Conservation (phyloP, 2,797 vertebrate genomes). For the Zonotrichia albicollis region DNA sequence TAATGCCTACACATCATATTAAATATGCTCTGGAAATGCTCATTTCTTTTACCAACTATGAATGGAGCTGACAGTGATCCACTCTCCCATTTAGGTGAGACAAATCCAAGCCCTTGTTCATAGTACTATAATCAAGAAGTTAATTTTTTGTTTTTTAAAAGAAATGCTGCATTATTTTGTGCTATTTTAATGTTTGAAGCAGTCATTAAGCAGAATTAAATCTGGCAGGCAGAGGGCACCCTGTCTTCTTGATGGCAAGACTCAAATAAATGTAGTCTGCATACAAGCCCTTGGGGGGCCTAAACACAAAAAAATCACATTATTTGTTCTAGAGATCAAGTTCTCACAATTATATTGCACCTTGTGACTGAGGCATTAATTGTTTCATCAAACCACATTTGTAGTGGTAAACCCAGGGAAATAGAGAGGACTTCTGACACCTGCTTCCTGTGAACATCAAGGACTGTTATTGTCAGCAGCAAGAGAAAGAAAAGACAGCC, state of each 20-base stretch:
- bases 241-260: constrained; percentile 10
- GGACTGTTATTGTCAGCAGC: not conserved
- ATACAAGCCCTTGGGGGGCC: not conserved
- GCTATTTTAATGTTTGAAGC: not conserved
- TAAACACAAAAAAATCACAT: not conserved
- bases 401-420: not conserved
- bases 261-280: not conserved
- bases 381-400: not conserved
- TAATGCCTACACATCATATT: not conserved
- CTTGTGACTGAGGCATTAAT: not conserved
- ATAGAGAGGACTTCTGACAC: not conserved
- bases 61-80: not conserved
- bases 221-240: constrained; percentile 38
- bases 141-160: not conserved
- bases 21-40: not conserved
- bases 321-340: not conserved
- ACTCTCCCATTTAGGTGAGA: not conserved
- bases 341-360: not conserved
- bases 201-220: not conserved
- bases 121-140: not conserved
- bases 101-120: not conserved
- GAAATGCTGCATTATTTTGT: not conserved
- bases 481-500: not conserved
- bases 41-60: rapidly evolving
- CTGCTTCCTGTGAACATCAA: not conserved